Evolutionary conservation across 1,140 invertebrate species (phyloP).

Genomic region (Pogonognathellus flavescens): DNA sequence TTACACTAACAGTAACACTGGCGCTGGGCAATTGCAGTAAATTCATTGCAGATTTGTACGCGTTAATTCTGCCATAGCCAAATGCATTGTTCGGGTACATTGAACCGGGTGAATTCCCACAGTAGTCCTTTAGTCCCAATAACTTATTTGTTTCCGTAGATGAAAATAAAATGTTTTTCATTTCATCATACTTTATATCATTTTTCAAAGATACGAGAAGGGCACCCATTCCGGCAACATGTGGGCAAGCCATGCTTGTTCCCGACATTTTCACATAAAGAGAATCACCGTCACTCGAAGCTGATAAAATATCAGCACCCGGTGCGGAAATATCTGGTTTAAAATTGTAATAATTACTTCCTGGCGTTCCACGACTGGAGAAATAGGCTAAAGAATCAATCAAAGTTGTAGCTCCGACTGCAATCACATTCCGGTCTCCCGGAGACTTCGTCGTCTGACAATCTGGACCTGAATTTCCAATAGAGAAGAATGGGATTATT

Average conservation of each 20-base stretch:
- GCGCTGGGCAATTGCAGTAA: neutral
- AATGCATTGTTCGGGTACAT: slow-evolving; percentile 7
- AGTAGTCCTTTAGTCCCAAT: neutral
- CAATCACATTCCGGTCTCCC: slow-evolving; percentile 39
- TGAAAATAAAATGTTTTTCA: neutral
- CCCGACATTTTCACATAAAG: neutral
- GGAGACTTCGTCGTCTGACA: slow-evolving; percentile 12
- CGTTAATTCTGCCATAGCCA: slow-evolving; percentile 14
- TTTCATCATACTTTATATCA: neutral
- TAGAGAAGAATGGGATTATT: slow-evolving; percentile 47
- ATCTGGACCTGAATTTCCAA: neutral
- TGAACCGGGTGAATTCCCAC: neutral
- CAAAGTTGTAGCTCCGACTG: neutral
- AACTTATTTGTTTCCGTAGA: neutral
- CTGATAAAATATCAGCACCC: neutral
- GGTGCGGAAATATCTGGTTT: slow-evolving; percentile 51
- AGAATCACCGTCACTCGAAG: neutral
- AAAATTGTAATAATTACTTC: neutral
- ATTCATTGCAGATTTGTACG: neutral
- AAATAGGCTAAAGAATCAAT: neutral
- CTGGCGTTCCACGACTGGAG: neutral
- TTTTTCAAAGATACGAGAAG: neutral
- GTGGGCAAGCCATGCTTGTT: neutral
- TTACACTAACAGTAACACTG: no score
- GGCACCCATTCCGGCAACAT: neutral